Evolutionary conservation across 2,888 invertebrate species (phyloP), one percentile per base, ranked within the genome.

Genomic region (Ormyrus rosae): DNA sequence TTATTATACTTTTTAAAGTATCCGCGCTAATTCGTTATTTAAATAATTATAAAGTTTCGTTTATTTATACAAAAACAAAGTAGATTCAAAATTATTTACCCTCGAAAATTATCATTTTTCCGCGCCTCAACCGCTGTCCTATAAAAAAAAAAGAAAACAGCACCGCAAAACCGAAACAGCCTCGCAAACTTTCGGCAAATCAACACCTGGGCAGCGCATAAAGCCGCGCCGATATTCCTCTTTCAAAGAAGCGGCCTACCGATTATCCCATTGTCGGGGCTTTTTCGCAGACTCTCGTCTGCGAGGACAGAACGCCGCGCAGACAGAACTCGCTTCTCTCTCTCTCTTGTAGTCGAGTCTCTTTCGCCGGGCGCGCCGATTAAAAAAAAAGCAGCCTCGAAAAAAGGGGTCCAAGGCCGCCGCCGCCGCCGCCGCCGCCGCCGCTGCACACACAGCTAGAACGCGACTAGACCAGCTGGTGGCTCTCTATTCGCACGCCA

Each of bases 401-500:
- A 9, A 69, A 69, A 75, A 71, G 71, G 58, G 71, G 61, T 71
- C 71, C 71, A 71, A 71, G 71, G 71, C 60, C 61, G 53, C 53
- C 34, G 34, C 34, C 34, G 34, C 53, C 34, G 34, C 34, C 34
- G 34, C 34, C 34, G 34, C 34, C 34, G 34, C 3, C 2, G 34
- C 34, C 2, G 67, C 53, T 53, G 67, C 50, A 67, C 51, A 56
- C 45, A 46, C 45, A 46, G 53, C 56, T 55, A 69, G 34, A 55
- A 3, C 63, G 10, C 13, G 51, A 85, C 88, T 89, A 89, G 88
- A 89, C 88, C 90, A 90, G 90, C 89, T 90, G 90, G 89, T 87
- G 86, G 86, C 58, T 53, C 82, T 87, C 88, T 88, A 89, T 90
- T 90, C 90, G 90, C 90, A 90, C 88, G 84, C 90, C 90, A 90